These are phyloP conservation scores for Kradibia gibbosae DNA, from an alignment of 1,140 invertebrate species.

Conservation along the genomic window DNA sequence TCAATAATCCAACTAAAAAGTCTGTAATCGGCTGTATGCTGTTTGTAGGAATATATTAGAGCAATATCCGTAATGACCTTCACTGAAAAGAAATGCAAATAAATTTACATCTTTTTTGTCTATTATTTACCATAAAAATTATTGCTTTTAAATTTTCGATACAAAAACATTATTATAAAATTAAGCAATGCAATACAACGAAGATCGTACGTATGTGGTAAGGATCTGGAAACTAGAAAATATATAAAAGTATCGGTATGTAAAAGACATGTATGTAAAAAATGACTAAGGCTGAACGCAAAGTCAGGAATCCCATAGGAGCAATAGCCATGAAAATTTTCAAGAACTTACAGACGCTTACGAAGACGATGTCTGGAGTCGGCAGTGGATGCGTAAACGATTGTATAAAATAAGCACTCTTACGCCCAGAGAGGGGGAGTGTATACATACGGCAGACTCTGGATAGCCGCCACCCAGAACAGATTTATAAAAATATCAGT, in stretches of 20 bases:
- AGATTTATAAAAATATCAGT: conserved; percentile 55
- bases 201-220: no score
- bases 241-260: not conserved
- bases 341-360: not conserved
- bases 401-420: conserved; percentile 38
- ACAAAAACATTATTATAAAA: no score
- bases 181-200: no score
- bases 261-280: not conserved
- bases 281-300: no score
- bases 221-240: not conserved
- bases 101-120: no score
- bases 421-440: not conserved
- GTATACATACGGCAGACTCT: not conserved
- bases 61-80: no score
- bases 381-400: conserved; percentile 4
- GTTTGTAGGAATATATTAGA: no score
- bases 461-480: not conserved
- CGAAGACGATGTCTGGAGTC: conserved; percentile 3
- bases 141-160: no score
- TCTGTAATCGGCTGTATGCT: no score
- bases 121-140: no score
- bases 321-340: not conserved
- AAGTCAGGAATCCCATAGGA: not conserved
- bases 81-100: not conserved
- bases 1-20: no score